These are phyloP conservation scores for Eueremaeus valkanovi DNA, from an alignment of 2,888 invertebrate genomes.

Conservation along the genomic window DNA sequence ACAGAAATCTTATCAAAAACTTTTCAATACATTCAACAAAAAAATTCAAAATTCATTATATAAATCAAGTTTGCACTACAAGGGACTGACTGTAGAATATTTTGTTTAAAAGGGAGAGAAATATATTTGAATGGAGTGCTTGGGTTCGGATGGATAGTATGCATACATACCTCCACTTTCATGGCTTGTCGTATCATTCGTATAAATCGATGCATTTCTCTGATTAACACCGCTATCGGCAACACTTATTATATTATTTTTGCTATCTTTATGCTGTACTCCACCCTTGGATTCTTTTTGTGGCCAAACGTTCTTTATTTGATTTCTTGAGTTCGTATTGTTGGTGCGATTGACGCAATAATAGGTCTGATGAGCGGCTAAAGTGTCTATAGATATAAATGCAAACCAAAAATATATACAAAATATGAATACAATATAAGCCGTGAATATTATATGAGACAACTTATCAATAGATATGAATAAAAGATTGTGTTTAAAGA, in stretches of 20 bases:
- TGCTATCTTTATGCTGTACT: neutral
- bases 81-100: neutral
- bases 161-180: neutral
- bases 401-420: neutral
- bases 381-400: neutral
- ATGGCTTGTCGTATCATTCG: neutral
- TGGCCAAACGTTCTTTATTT: neutral
- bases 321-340: neutral
- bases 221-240: conserved; percentile 5
- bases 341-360: conserved; percentile 3
- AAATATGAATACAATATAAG: neutral
- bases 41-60: neutral
- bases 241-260: conserved; percentile 13
- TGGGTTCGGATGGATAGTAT: neutral
- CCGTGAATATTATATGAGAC: conserved; percentile 9
- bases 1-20: conserved; percentile 8
- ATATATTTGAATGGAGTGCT: neutral
- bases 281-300: neutral
- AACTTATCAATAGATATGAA: neutral
- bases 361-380: conserved; percentile 9
- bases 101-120: neutral
- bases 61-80: neutral
- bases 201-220: conserved; percentile 10
- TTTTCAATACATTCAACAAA: conserved; percentile 10
- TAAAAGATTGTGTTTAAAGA: no score